Percentiles rank a stretch among this genome's conserved stretches.
Evolutionary conservation across 2,888 invertebrate species (phyloP).

Genomic region (Glaucopsyche alexis): DNA sequence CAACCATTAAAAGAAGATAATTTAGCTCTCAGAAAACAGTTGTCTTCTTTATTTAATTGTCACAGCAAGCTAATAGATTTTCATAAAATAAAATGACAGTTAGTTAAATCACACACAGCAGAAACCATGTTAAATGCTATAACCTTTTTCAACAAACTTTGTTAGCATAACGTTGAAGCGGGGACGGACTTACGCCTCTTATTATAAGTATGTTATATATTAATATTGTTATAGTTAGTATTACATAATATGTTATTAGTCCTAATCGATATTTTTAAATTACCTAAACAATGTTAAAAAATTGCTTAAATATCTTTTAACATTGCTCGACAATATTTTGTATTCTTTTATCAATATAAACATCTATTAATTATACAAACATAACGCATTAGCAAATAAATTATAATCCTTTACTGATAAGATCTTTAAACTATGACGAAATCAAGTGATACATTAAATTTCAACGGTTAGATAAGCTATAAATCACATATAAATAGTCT

Average conservation of each 20-base stretch:
- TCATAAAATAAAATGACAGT: background rate
- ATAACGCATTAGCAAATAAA: background rate
- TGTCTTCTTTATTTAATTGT: background rate
- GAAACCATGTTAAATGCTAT: constrained; percentile 4
- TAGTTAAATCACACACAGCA: constrained; percentile 5
- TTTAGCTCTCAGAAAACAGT: too few species aligned
- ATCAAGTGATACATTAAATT: constrained; percentile 13
- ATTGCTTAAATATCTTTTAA: background rate
- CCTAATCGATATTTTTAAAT: background rate
- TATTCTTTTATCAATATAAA: background rate
- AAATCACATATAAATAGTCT: background rate
- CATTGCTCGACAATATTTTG: background rate
- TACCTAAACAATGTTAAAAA: background rate
- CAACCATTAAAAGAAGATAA: background rate
- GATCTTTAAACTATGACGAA: background rate
- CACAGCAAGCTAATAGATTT: background rate
- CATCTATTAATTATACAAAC: background rate
- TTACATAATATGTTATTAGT: too few species aligned
- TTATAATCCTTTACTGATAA: background rate
- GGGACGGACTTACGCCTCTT: background rate
- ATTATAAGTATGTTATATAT: background rate
- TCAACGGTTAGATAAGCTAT: background rate
- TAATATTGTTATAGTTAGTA: background rate
- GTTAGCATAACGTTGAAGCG: background rate
- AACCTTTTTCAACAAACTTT: background rate